Base-by-base conservation (phyloP, 2,888 invertebrate species). In the Latrodectus elegans region DNA sequence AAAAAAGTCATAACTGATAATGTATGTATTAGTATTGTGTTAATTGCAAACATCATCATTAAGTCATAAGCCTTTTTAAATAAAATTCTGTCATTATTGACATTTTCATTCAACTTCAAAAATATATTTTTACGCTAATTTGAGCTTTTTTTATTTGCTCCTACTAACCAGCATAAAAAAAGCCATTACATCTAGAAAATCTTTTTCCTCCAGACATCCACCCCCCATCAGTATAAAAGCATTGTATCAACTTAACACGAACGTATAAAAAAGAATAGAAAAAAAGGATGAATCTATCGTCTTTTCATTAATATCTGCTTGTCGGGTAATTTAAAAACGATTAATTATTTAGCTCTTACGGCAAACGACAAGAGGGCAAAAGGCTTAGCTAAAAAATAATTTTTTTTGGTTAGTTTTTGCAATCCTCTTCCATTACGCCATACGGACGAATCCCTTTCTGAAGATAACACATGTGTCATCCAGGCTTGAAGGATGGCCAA, bases 301-400 rank as follows among this genome's bases (percentile, higher is more conserved):
- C 53, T 73, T 15, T 22, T 74, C 84, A 70, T 85, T 79, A 84
- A 85, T 85, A 79, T 85, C 84, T 74, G 79, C 79, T 85, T 85
- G 84, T 85, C 74, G 74, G 68, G 84, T 79, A 73, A 85, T 85
- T 85, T 85, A 85, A 85, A 85, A 85, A 79, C 84, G 79, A 85
- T 85, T 85, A 85, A 85, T 79, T 85, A 85, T 79, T 74, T 68
- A 85, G 68, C 78, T 71, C n/a, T 68, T 74, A 65, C 52, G 73
- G 75, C 84, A 85, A 85, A 79, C 74, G 84, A 85, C 84, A 79
- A 70, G 79, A 60, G 60, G 79, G 79, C 67, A 64, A 84, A 74
- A 70, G 77, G 77, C 76, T 77, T 84, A 65, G 72, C 51, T 77
- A 53, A 55, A 26, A 22, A 55, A 26, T 49, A 51, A 70, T 55